Base-by-base conservation (phyloP, 2,113 vertebrate genomes). In the Bostrychus sinensis region DNA sequence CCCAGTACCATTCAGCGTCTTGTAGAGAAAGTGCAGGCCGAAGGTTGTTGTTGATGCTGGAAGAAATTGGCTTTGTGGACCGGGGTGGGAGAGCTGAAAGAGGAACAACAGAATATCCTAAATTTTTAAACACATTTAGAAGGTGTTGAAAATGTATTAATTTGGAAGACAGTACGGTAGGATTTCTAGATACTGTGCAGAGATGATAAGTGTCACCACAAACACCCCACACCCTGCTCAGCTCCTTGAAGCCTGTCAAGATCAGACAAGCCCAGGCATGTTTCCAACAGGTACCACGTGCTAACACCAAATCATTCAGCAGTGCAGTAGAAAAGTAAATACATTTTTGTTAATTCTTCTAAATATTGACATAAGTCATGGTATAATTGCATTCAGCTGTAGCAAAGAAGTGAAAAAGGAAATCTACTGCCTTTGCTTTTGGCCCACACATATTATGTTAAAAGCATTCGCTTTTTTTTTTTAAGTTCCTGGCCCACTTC, bases 1-100 rank as follows among this genome's bases (percentile, higher is more conserved):
- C 96, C 96, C 96, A 98, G 73, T 98, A 98, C 96, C 96, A 98
- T 70, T 98, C 95, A 0, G 95, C 94, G 43, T 98, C 96, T 88
- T 95, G 93, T 58, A 98, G 91, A 56, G 91, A 88, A 50, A 84
- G 82, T 36, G 58, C 70, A 59, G 91, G 92, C 65, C 85, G 75
- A 84, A 92, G 92, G 83, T 94, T 94, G 82, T 93, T 94, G 62
- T 92, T 92, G 87, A 91, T 85, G 58, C 91, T 80, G 78, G 94
- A 91, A 83, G 92, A 92, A 88, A 87, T 86, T 80, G 94, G 91
- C 78, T 96, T 97, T 70, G 93, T 89, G 58, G 96, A 95, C 85
- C 96, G 95, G 66, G 96, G 96, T 78, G 96, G 96, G 88, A 98
- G 95, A 87, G 95, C 96, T 97, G 72, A 77, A 77, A 26, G 38